Evolutionary conservation across 2,113 vertebrate genomes (phyloP).

Genomic region (Sapajus apella): DNA sequence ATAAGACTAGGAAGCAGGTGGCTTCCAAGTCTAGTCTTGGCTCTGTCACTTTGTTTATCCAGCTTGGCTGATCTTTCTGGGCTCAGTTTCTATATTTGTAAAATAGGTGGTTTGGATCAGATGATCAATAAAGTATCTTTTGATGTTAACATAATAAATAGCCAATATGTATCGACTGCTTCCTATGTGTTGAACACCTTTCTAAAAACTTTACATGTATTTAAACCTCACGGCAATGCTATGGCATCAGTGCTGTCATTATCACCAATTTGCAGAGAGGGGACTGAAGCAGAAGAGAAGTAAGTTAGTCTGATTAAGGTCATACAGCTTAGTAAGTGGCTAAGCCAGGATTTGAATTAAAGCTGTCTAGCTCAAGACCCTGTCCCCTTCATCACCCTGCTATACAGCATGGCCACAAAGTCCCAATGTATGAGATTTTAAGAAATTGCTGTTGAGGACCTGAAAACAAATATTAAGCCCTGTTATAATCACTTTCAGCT

Average conservation of each 20-base stretch:
- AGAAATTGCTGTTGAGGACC: background rate
- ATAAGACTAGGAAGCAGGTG: background rate
- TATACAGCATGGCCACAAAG: background rate
- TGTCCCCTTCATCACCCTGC: background rate
- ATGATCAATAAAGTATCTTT: background rate
- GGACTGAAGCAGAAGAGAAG: background rate
- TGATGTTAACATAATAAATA: background rate
- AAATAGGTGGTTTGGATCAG: background rate
- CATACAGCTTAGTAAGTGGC: background rate
- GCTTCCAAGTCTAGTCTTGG: background rate
- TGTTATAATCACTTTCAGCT: background rate
- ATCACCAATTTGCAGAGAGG: background rate
- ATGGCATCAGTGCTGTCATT: accelerated
- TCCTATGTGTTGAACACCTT: background rate
- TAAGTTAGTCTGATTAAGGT: background rate
- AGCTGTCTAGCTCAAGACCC: background rate
- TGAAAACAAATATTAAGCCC: background rate
- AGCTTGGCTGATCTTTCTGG: background rate
- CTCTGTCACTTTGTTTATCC: background rate
- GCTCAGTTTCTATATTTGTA: background rate
- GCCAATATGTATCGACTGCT: background rate
- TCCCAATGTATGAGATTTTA: background rate
- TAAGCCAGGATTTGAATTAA: background rate
- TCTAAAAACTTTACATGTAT: background rate
- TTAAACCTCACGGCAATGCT: background rate